These are phyloP conservation scores for Drosophila carrolli DNA, from an alignment of 1,140 invertebrate genomes.

Conservation along the genomic window DNA sequence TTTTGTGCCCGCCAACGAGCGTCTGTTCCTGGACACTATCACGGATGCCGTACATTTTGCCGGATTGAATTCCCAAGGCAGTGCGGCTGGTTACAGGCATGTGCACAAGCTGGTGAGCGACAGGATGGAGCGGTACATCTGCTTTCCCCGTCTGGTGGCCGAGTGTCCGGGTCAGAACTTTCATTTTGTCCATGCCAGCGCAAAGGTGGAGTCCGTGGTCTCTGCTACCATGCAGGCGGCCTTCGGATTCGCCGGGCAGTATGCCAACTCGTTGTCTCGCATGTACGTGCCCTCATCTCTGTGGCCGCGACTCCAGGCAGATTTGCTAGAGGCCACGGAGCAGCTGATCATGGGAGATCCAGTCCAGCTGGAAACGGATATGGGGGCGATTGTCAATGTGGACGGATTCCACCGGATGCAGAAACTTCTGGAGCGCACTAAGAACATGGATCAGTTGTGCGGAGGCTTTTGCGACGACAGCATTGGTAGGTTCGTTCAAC, in stretches of 20 bases:
- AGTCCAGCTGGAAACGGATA: slow-evolving; percentile 91
- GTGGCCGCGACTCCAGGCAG: slow-evolving; percentile 87
- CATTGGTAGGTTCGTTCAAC: slow-evolving; percentile 96
- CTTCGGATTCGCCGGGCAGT: slow-evolving; percentile 98
- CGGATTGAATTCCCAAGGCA: slow-evolving; percentile 97
- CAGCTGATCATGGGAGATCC: slow-evolving; percentile 93
- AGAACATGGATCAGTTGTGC: slow-evolving; percentile 91
- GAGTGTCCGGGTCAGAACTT: slow-evolving; percentile 99
- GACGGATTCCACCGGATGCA: slow-evolving; percentile 94
- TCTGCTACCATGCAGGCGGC: slow-evolving; percentile 93
- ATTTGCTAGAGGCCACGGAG: slow-evolving; percentile 50
- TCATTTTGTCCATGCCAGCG: slow-evolving; percentile 97
- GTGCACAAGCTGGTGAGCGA: slow-evolving; percentile 96
- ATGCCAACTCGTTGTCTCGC: slow-evolving; percentile 98
- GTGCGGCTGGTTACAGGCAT: slow-evolving; percentile 90
- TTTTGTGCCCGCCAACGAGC: slow-evolving; percentile 97
- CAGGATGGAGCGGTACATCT: slow-evolving; percentile 93
- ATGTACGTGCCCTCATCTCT: slow-evolving; percentile 96
- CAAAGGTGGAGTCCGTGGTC: slow-evolving; percentile 92
- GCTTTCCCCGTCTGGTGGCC: slow-evolving; percentile 96
- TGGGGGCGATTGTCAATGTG: slow-evolving; percentile 97
- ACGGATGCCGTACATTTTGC: slow-evolving; percentile 93
- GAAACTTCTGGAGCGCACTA: slow-evolving; percentile 95
- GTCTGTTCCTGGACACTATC: slow-evolving; percentile 95
- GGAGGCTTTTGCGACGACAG: slow-evolving; percentile 95